Base-by-base conservation (phyloP, 2,888 invertebrate species). In the Myathropa florea region DNA sequence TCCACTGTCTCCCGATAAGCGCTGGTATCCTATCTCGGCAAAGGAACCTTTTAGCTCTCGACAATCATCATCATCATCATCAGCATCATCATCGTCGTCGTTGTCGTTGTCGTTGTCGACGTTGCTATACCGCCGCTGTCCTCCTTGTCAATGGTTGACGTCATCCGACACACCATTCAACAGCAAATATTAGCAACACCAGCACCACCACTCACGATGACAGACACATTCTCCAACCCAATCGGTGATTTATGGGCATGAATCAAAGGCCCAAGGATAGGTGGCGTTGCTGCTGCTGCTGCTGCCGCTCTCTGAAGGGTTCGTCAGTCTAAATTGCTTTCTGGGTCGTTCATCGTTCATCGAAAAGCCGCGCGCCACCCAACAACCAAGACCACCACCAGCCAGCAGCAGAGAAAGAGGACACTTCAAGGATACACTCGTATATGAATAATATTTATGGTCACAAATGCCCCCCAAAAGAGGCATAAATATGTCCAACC, bases 371-470 rank as follows among this genome's bases (percentile, higher is more conserved):
- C 26, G 53, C 60, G n/a, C n/a, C n/a, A n/a, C n/a, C n/a, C n/a
- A n/a, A n/a, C 21, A 10, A 4, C 59, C 24, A 3, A 12, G 14
- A 23, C 6, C 61, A 33, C 33, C 9, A n/a, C 53, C 9, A 12
- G 36, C n/a, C n/a, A 24, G 10, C 70, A 39, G n/a, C 61, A 28
- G 21, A 59, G 18, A 36, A 57, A 75, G 71, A 82, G 78, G 86
- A 86, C 86, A 83, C 39, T 83, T 73, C 83, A 86, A 86, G 86
- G 86, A 83, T 83, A 86, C 83, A 64, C 59, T 83, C 71, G 75
- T 83, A 81, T 83, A 86, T 86, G 83, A 83, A 86, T 79, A 83
- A 86, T 86, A 86, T 86, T 86, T 86, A 86, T 86, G 86, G 82
- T 83, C 86, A 71, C 83, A 86, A 86, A 86, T 86, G 86, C 86